phyloP scores from a whole-genome alignment of 2,888 invertebrate genomes.

The Tricholauxania praeusta region DNA sequence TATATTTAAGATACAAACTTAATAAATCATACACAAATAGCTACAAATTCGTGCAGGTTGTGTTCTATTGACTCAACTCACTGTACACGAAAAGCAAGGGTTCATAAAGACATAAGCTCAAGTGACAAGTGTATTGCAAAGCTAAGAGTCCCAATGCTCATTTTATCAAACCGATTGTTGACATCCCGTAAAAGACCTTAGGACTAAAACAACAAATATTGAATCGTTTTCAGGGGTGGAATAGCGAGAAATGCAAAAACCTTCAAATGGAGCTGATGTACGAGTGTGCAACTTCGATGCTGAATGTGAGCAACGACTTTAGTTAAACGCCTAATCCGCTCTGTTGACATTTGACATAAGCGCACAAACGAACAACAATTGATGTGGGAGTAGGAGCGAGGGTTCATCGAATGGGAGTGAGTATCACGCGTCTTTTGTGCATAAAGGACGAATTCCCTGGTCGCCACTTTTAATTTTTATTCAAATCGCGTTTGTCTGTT shows the following conservation, averaged over 20 bases:
- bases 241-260: background rate
- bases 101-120: conserved; percentile 1
- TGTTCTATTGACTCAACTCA: background rate
- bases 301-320: conserved; percentile 15
- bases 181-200: background rate
- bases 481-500: conserved; percentile 68
- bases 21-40: too few relatives aligned
- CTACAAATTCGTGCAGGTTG: too few relatives aligned
- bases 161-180: background rate
- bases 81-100: background rate
- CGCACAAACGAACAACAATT: conserved; percentile 39
- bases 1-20: too few relatives aligned
- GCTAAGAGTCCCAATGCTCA: conserved; percentile 5
- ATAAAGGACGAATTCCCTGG: conserved; percentile 43
- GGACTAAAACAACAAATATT: conserved; percentile 13
- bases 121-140: conserved; percentile 11
- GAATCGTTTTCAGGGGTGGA: background rate
- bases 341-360: conserved; percentile 52
- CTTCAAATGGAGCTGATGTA: too few relatives aligned
- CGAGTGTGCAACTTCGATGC: too few relatives aligned
- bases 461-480: conserved; percentile 59
- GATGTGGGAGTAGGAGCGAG: conserved; percentile 17
- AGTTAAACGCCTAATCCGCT: conserved; percentile 50
- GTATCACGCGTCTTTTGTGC: background rate
- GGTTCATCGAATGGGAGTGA: background rate